Base-by-base conservation (phyloP, 30 jellyfish, hydroid and myxozoan species). In the Aurelia aurita complex sp. Pacific region DNA sequence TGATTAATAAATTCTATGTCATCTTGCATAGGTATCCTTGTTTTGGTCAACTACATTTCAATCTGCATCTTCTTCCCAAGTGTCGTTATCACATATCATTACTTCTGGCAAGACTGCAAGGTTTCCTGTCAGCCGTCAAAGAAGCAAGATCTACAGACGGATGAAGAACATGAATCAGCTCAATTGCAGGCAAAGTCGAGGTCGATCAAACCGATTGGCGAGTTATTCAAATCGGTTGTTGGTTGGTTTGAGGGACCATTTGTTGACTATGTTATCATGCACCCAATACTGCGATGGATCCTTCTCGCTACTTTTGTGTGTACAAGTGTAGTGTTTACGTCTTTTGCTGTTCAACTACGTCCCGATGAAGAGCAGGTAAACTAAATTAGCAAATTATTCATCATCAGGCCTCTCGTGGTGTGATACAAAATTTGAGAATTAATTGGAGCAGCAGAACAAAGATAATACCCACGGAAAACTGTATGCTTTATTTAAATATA, bases 321-420 rank as follows among this genome's bases (percentile, higher is more conserved):
- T 70, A 23, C 65, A 57, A 82, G 96, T 29, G 50, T 83, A 8
- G 79, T 88, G 6, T 92, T 92, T 69, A 14, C 77, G 87, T 94
- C 89, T 13, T 87, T 76, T 78, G 98, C 98, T 23, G 87, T 77
- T 14, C 89, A 88, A 67, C 94, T 92, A 3, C 72, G 94, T 9
- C 98, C 98, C 32, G 97, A 92, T n/a, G 98, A 92, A 80, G 96
- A 92, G 36, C 97, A 87, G 92, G 98, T 92, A 67, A 74, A 7
- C 14, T 2, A 46, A 9, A 46, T 46, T 9, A 9, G 14, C 15
- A 46, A 46, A 46, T 46, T 40, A 40, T 9, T 9, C 57, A 46
- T 9, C 14, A 9, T 46, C 6, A 0, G 57, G 57, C 57, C 13
- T 7, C 57, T 46, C 4, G 57, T 46, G 57, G 14, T 46, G 57